Base-by-base conservation (phyloP, 1,140 invertebrate genomes). In the Procambarus virginalis region DNA sequence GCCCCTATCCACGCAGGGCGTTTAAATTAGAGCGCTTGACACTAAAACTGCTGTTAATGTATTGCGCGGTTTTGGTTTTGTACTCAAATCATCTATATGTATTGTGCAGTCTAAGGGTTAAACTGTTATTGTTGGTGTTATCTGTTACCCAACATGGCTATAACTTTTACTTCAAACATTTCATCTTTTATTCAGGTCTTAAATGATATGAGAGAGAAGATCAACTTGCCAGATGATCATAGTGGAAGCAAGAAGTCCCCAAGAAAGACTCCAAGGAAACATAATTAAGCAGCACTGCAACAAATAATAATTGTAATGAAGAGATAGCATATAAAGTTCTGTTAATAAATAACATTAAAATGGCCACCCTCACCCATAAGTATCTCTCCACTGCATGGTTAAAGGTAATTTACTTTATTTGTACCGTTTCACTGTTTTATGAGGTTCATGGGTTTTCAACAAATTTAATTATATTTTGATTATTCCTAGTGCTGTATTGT, bases 201-300 rank as follows among this genome's bases (percentile, higher is more conserved):
- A 22, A 78, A 84, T 79, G 91, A 92, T 34, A 84, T 92, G 3
- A 77, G 91, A 46, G 88, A 90, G 49, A 92, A 86, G 84, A 84
- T 92, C 14, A 70, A 86, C 49, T 79, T 92, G 5, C 88, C 88
- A 6, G 90, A 70, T 46, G 90, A 91, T 34, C 22, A 60, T 20
- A 49, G 55, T 22, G 20, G 68, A 12, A 45, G 6, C 78, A 80
- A 46, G 82, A 60, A 46, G 17, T 76, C 82, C 20, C 70, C 80
- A 55, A 78, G 64, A 81, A 82, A 64, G 17, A 17, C 58, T 46
- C 9, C 45, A 6, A 20, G 60, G 9, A 49, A 70, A 84, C 10
- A 49, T 10, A 22, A 20, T 17, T 17, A 48, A 51, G 73, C 58
- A 22, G 34, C 4, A 60, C 64, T 20, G 55, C 76, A 49, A n/a